These are phyloP conservation scores for Agapornis roseicollis DNA, from an alignment of 2,113 vertebrate species.

Conservation along the genomic window DNA sequence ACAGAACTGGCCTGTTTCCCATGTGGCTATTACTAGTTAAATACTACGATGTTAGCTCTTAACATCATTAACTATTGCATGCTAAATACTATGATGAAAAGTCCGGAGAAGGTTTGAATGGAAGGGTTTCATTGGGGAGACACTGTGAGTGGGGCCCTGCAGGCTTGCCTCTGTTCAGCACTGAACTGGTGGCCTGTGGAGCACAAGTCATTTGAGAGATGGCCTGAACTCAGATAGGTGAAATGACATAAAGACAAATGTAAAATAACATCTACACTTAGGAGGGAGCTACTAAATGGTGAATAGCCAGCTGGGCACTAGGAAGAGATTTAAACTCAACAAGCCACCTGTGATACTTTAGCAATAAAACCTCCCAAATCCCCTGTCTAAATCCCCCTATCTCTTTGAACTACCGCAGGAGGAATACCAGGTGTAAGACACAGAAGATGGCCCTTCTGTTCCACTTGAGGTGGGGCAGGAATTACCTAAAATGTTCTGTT, in stretches of 20 bases:
- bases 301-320: neutral
- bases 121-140: neutral
- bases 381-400: no score
- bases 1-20: neutral
- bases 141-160: neutral
- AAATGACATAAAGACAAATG: neutral
- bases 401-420: neutral
- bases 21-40: neutral
- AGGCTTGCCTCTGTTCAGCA: neutral
- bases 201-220: neutral
- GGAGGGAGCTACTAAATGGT: neutral
- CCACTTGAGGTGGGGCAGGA: neutral
- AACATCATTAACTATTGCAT: neutral
- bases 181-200: neutral
- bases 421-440: neutral
- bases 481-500: neutral
- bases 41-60: neutral
- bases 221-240: neutral
- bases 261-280: neutral
- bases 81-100: neutral
- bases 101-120: neutral
- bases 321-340: neutral
- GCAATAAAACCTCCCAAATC: neutral
- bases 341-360: neutral
- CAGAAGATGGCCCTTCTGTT: neutral